A percentile compares a stretch with the other conserved stretches of the same genome.
phyloP scores from a whole-genome alignment of 2,888 invertebrate genomes.

The Cephus runcator region DNA sequence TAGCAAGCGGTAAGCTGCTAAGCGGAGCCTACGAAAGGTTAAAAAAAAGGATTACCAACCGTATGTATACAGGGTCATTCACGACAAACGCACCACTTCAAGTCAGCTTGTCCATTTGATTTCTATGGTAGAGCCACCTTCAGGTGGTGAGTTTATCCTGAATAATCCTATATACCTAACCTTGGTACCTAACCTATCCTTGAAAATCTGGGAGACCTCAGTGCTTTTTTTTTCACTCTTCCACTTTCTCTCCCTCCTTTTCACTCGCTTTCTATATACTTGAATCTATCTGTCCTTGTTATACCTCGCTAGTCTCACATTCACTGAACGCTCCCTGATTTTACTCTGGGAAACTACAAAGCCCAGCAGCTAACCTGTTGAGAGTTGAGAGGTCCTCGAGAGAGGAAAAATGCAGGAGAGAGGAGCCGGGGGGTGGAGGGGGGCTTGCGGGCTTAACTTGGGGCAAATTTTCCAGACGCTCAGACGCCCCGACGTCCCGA shows the following conservation, averaged over 20 bases:
- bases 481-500: neutral
- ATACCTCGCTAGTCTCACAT: too few relatives aligned
- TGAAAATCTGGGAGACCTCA: neutral
- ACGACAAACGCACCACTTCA: too few relatives aligned
- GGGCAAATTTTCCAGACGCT: constrained; percentile 50
- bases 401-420: constrained; percentile 36
- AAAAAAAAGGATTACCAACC: constrained; percentile 23
- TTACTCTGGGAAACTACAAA: constrained; percentile 8
- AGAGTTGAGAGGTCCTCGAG: constrained; percentile 35
- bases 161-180: neutral
- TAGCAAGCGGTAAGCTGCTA: constrained; percentile 13
- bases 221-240: neutral
- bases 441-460: constrained; percentile 40
- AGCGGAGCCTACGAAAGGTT: constrained; percentile 14
- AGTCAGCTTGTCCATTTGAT: too few relatives aligned
- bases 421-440: neutral
- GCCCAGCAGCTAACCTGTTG: constrained; percentile 49
- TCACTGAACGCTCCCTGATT: constrained; percentile 11
- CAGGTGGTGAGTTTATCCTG: too few relatives aligned
- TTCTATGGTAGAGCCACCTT: too few relatives aligned
- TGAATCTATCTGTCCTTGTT: too few relatives aligned
- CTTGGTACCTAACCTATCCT: neutral
- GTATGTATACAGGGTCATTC: constrained; percentile 9
- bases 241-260: neutral
- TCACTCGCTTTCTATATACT: too few relatives aligned